A percentile compares a stretch with the other conserved stretches of the same genome.
phyloP scores from a whole-genome alignment of 2,888 invertebrate genomes.

The Philereme transversata region DNA sequence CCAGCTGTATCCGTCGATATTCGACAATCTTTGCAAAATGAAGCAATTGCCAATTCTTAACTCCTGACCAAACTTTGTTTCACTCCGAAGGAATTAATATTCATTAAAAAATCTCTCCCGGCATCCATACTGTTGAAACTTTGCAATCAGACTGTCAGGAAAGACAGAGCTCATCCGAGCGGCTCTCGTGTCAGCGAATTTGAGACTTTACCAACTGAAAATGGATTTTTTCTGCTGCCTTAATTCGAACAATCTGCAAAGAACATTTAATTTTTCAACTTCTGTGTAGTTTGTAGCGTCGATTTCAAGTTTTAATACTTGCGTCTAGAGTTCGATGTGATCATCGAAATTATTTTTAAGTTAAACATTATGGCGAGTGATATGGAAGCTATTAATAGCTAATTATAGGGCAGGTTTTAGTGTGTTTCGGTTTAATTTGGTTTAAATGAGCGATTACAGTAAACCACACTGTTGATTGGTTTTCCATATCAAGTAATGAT shows the following conservation, averaged over 20 bases:
- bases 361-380: neutral
- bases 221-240: constrained; percentile 66
- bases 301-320: constrained; percentile 42
- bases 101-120: constrained; percentile 81
- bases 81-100: constrained; percentile 80
- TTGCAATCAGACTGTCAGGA: constrained; percentile 75
- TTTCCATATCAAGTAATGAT: too few relatives aligned
- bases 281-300: constrained; percentile 44
- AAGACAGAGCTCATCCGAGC: constrained; percentile 36
- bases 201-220: constrained; percentile 67
- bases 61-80: constrained; percentile 76
- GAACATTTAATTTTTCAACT: constrained; percentile 42
- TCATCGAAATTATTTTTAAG: constrained; percentile 13
- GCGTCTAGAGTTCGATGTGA: constrained; percentile 13
- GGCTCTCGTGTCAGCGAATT: constrained; percentile 67
- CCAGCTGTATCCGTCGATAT: constrained; percentile 46
- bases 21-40: constrained; percentile 65
- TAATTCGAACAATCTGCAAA: constrained; percentile 58
- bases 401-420: too few relatives aligned
- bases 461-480: too few relatives aligned
- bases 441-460: too few relatives aligned
- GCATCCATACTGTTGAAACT: constrained; percentile 76
- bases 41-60: constrained; percentile 74
- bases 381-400: constrained; percentile 2
- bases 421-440: too few relatives aligned